Evolutionary conservation across 2,797 vertebrate genomes (phyloP).

Genomic region (Benthosema pterotum): DNA sequence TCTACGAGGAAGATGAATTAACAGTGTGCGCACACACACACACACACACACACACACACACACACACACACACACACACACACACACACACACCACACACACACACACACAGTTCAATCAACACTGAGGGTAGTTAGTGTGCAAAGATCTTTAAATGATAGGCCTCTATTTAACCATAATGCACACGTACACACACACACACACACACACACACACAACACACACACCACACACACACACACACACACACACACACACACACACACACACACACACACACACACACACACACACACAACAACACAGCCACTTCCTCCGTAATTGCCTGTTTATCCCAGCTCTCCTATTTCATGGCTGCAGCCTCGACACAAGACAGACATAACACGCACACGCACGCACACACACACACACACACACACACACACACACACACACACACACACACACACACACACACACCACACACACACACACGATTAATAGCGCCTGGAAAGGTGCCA

Average conservation of each 20-base stretch:
- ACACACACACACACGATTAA: constrained; percentile 28
- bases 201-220: constrained; percentile 28
- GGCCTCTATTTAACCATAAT: constrained; percentile 47
- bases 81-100: constrained; percentile 8
- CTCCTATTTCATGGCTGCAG: constrained; percentile 55
- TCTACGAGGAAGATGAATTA: too few relatives aligned
- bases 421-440: constrained; percentile 2
- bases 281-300: constrained; percentile 12
- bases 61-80: constrained; percentile 14
- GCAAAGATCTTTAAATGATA: constrained; percentile 65
- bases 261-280: constrained; percentile 28
- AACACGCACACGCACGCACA: neutral
- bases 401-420: neutral
- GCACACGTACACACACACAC: constrained; percentile 34
- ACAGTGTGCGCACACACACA: neutral
- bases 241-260: constrained; percentile 37
- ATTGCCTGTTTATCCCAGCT: constrained; percentile 67
- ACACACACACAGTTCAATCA: constrained; percentile 57
- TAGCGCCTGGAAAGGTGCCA: constrained; percentile 35
- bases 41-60: constrained; percentile 1
- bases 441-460: neutral
- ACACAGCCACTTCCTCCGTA: constrained; percentile 65
- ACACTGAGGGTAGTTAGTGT: constrained; percentile 60
- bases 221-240: constrained; percentile 13
- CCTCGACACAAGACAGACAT: constrained; percentile 50